Conservation (phyloP, 2,113 vertebrate species). For the rat (Rattus norvegicus) region GRCr8 NC_086031.1:32061501-32062000, state of each 20-base stretch:
- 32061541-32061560: background rate
- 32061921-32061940: constrained; percentile 33
- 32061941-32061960: background rate
- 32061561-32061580: background rate
- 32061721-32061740: constrained; percentile 17
- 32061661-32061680: background rate
- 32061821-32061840: constrained; percentile 41
- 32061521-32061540: background rate
- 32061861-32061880: constrained; percentile 14
- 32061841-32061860: background rate
- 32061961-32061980: background rate
- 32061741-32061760: constrained; percentile 47
- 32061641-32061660: background rate
- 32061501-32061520: background rate
- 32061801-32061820: constrained; percentile 21
- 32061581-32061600: background rate
- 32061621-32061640: background rate
- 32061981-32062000: background rate
- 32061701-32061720: background rate
- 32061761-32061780: background rate
- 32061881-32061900: background rate
- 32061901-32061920: constrained; percentile 30
- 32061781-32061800: background rate
- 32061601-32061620: background rate
- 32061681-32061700: background rate